phyloP scores from a whole-genome alignment of 2,113 vertebrate species.

The Toxotes jaculatrix region DNA sequence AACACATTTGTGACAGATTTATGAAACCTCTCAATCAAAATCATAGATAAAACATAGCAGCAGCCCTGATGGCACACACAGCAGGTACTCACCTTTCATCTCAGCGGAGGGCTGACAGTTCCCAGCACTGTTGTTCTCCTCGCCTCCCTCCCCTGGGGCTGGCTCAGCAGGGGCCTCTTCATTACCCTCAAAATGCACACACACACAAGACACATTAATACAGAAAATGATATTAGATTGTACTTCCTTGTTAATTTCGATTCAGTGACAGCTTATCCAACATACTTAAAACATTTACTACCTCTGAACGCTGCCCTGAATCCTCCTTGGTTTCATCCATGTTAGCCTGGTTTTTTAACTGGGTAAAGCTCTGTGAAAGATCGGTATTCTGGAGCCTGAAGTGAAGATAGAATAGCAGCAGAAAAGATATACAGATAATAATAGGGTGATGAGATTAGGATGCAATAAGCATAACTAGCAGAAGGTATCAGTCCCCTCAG shows the following conservation, averaged over 20 bases:
- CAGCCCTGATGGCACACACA: slow-evolving; percentile 14
- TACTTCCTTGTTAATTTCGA: not conserved
- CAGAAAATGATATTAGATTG: not conserved
- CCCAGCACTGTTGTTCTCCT: slow-evolving; percentile 89
- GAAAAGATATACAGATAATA: not conserved
- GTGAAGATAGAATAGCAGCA: slow-evolving; percentile 12
- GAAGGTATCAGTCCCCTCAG: not conserved
- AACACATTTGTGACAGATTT: not conserved
- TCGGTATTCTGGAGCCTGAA: slow-evolving; percentile 83
- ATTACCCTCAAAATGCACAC: slow-evolving; percentile 74
- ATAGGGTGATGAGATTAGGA: not conserved
- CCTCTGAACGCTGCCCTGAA: slow-evolving; percentile 58
- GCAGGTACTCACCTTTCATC: slow-evolving; percentile 79
- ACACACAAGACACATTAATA: slow-evolving; percentile 45
- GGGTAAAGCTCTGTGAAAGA: slow-evolving; percentile 71
- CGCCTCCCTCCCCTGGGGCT: slow-evolving; percentile 80
- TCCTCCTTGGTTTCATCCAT: slow-evolving; percentile 72
- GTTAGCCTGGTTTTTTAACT: slow-evolving; percentile 34
- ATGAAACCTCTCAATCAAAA: slow-evolving; percentile 16
- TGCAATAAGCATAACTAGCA: not conserved
- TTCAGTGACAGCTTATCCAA: not conserved
- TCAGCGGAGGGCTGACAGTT: slow-evolving; percentile 79
- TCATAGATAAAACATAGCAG: slow-evolving; percentile 23
- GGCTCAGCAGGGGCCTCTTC: slow-evolving; percentile 78
- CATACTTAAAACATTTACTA: slow-evolving; percentile 35